phyloP scores from a whole-genome alignment of 2,113 vertebrate species.

The Elgaria multicarinata region DNA sequence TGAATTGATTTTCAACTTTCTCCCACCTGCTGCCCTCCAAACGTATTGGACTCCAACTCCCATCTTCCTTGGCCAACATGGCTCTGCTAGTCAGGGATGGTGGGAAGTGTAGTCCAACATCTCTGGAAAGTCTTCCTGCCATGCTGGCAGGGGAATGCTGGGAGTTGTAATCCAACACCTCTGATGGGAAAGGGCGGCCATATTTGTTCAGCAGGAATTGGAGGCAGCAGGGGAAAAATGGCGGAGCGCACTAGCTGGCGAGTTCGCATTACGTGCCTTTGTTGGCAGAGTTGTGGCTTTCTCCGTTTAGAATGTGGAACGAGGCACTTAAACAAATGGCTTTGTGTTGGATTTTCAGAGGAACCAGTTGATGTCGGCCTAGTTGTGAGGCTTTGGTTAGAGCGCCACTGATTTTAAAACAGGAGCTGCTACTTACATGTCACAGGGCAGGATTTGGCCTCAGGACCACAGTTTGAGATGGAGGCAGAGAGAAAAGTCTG shows the following conservation, averaged over 20 bases:
- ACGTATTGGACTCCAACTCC: too few relatives aligned
- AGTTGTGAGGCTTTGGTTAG: not conserved
- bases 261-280: not conserved
- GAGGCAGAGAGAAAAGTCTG: not conserved
- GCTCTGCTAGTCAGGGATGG: too few relatives aligned
- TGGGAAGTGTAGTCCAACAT: too few relatives aligned
- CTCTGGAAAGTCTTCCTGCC: too few relatives aligned
- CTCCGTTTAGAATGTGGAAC: too few relatives aligned
- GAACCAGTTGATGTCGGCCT: not conserved
- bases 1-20: too few relatives aligned
- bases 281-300: not conserved
- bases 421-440: rapidly evolving
- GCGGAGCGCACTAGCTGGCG: not conserved
- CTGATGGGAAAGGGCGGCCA: not conserved
- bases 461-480: not conserved
- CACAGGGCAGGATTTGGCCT: not conserved
- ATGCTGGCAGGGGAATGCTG: too few relatives aligned
- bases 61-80: too few relatives aligned
- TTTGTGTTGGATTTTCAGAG: too few relatives aligned
- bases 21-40: too few relatives aligned
- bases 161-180: too few relatives aligned
- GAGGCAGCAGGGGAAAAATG: not conserved
- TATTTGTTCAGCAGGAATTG: not conserved
- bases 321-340: not conserved
- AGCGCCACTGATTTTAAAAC: not conserved